Conservation (phyloP, 2,888 invertebrate genomes). For the Sphaeridia pumilis region DNA sequence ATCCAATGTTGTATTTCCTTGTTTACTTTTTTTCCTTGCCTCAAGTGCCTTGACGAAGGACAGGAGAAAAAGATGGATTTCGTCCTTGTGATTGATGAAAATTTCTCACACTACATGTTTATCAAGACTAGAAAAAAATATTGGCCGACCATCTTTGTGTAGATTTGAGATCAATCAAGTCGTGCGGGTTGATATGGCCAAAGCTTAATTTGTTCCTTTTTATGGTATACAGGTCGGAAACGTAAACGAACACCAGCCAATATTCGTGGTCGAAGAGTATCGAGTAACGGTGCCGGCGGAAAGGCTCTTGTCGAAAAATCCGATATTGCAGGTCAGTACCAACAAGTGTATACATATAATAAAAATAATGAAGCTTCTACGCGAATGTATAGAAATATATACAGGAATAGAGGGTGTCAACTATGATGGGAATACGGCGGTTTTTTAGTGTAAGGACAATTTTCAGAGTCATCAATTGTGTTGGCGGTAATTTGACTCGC, state of each 20-base stretch:
- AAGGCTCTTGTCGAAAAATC: constrained; percentile 30
- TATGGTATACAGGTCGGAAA: constrained; percentile 24
- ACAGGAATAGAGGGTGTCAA: neutral
- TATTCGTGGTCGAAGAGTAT: constrained; percentile 40
- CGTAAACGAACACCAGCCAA: constrained; percentile 40
- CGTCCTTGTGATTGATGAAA: constrained; percentile 5
- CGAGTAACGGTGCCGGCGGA: constrained; percentile 40
- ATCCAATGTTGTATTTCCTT: too few species aligned
- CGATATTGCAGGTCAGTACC: constrained; percentile 33
- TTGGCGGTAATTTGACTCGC: neutral
- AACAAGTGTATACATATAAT: constrained; percentile 3
- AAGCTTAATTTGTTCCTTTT: neutral
- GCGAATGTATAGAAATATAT: neutral
- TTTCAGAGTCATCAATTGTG: neutral
- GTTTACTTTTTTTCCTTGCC: too few species aligned
- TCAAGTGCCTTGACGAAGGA: neutral
- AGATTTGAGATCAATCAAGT: too few species aligned
- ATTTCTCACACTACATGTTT: neutral
- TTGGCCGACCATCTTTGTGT: too few species aligned
- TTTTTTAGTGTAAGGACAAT: too few species aligned
- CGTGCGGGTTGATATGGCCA: too few species aligned
- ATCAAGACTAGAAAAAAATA: too few species aligned
- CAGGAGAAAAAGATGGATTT: neutral
- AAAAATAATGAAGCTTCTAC: neutral
- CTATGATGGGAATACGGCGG: neutral